A percentile compares a stretch with the other conserved stretches of the same genome.
Conservation (phyloP, 2,797 vertebrate genomes). For the Dermochelys coriacea region DNA sequence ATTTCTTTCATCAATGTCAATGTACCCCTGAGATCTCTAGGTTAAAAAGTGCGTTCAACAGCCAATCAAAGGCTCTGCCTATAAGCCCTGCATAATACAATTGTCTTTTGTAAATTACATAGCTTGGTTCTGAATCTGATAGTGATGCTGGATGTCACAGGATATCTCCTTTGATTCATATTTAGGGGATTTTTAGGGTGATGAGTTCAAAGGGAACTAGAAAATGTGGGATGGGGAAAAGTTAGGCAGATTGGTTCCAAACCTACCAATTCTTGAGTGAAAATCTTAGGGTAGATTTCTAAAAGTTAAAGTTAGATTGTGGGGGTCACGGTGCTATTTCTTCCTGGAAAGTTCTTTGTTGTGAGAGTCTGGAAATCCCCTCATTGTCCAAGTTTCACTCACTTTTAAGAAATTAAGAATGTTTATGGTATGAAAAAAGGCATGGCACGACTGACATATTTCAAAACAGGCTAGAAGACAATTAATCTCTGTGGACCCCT, state of each 20-base stretch:
- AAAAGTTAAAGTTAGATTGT: neutral
- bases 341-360: neutral
- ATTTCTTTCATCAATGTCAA: neutral
- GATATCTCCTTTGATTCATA: neutral
- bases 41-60: neutral
- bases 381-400: constrained; percentile 8
- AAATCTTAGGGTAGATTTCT: neutral
- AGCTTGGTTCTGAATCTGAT: neutral
- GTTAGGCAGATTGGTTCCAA: neutral
- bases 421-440: constrained; percentile 36
- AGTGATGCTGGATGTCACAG: neutral
- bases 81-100: neutral
- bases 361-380: constrained; percentile 5
- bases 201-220: neutral
- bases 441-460: constrained; percentile 55
- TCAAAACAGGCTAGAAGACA: constrained; percentile 41
- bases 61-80: neutral
- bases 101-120: neutral
- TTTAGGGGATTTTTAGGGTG: neutral
- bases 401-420: constrained; percentile 33
- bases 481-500: constrained; percentile 42
- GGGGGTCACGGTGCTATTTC: neutral
- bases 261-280: neutral
- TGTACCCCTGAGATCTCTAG: neutral
- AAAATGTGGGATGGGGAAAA: neutral